A percentile compares a stretch with the other conserved stretches of the same genome.
Evolutionary conservation across 37 sponge, comb jelly and placozoan genomes (phyloP).

Genomic region (Axinella damicornis): DNA sequence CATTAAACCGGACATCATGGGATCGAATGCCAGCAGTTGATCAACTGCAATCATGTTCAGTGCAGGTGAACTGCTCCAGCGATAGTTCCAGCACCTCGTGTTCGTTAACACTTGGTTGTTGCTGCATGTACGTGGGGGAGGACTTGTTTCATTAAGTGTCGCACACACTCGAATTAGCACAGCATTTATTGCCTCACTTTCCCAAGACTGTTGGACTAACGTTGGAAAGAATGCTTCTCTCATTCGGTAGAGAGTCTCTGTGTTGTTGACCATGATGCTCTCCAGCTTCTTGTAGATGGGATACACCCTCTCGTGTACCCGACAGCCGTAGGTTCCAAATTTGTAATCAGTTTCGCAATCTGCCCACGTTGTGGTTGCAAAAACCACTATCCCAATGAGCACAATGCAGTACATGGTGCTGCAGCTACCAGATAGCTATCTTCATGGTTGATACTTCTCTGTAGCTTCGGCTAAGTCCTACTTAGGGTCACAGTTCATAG

Average conservation of each 20-base stretch:
- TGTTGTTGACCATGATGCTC: not conserved
- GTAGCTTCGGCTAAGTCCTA: too few relatives aligned
- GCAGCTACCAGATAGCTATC: too few relatives aligned
- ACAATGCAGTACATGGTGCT: too few relatives aligned
- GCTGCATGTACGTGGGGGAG: too few relatives aligned
- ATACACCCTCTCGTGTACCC: not conserved
- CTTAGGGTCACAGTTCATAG: too few relatives aligned
- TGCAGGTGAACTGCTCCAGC: not conserved
- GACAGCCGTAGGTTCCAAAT: too few relatives aligned
- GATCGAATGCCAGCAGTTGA: not conserved
- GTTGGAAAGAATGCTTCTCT: constrained; percentile 4
- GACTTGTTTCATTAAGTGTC: too few relatives aligned
- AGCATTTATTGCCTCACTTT: not conserved
- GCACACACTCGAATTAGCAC: not conserved
- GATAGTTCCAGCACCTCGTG: not conserved
- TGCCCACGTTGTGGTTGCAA: too few relatives aligned
- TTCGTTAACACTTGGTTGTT: not conserved
- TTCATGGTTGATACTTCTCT: too few relatives aligned
- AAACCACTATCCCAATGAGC: too few relatives aligned
- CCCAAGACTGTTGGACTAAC: not conserved
- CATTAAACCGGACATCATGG: not conserved
- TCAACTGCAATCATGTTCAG: not conserved
- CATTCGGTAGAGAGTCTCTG: not conserved
- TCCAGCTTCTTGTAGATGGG: not conserved
- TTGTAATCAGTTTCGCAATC: too few relatives aligned